These are phyloP conservation scores for Leptobrachium leishanense DNA, from an alignment of 2,113 vertebrate species.

Conservation along the genomic window DNA sequence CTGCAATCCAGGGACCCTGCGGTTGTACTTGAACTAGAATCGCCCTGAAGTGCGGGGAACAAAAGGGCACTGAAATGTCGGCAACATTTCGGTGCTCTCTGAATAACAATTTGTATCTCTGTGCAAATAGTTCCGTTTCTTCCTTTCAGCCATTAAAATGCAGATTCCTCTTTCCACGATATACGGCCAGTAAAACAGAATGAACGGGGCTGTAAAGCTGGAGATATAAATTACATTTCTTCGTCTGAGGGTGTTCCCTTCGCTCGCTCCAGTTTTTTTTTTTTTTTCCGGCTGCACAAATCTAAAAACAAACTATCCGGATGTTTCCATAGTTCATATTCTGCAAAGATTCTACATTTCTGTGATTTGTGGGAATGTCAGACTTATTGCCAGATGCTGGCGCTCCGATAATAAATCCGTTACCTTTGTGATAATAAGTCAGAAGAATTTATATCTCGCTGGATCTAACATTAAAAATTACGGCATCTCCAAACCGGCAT, in stretches of 20 bases:
- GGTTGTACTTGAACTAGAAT: too few relatives aligned
- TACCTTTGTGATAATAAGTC: constrained; percentile 37
- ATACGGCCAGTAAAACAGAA: not conserved
- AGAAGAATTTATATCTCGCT: constrained; percentile 34
- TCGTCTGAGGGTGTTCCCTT: not conserved
- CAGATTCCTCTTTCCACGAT: not conserved
- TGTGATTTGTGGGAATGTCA: constrained; percentile 31
- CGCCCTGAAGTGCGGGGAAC: too few relatives aligned
- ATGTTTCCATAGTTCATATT: constrained; percentile 15
- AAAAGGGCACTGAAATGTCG: too few relatives aligned
- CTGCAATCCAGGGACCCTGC: too few relatives aligned
- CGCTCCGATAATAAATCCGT: constrained; percentile 13
- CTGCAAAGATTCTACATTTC: not conserved
- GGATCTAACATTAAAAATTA: constrained; percentile 35
- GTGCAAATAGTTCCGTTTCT: not conserved
- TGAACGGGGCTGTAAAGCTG: not conserved
- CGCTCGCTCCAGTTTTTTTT: not conserved
- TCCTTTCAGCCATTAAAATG: not conserved
- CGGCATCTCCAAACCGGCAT: constrained; percentile 13
- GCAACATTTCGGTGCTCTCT: too few relatives aligned
- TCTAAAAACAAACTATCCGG: not conserved
- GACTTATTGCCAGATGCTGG: constrained; percentile 19
- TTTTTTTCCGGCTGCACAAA: not conserved
- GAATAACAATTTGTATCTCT: not conserved
- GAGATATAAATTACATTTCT: constrained; percentile 20